These are phyloP conservation scores for Malacoraja senta DNA, from an alignment of 2,797 vertebrate species.

Conservation along the genomic window DNA sequence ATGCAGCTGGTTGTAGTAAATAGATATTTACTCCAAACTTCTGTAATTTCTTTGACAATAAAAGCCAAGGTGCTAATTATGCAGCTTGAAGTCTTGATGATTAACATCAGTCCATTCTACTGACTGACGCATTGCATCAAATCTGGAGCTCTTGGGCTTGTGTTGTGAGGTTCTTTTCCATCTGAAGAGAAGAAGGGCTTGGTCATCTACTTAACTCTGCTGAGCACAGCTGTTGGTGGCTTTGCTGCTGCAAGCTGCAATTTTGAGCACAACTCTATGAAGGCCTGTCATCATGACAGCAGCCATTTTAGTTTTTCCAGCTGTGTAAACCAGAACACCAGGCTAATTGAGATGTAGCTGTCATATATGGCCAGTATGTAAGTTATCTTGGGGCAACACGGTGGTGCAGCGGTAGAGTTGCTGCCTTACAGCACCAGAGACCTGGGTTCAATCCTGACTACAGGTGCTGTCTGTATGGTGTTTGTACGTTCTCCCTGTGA, in stretches of 20 bases:
- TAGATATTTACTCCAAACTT: constrained; percentile 26
- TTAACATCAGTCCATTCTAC: neutral
- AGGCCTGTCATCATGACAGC: constrained; percentile 34
- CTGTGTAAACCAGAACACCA: constrained; percentile 24
- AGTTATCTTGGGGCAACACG: neutral
- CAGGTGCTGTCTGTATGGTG: too few species aligned
- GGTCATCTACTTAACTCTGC: neutral
- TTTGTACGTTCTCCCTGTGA: too few species aligned
- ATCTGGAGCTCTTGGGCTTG: neutral
- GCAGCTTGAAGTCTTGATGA: neutral
- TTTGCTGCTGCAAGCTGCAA: constrained; percentile 28
- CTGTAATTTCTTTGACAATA: constrained; percentile 12
- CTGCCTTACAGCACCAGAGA: too few species aligned
- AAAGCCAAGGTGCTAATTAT: neutral
- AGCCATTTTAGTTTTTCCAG: constrained; percentile 19
- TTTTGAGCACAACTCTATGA: constrained; percentile 38
- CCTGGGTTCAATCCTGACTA: too few species aligned
- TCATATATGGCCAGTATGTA: constrained; percentile 33
- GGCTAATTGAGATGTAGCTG: constrained; percentile 39
- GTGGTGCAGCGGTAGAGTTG: too few species aligned
- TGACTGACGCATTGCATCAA: neutral
- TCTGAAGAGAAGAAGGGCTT: neutral
- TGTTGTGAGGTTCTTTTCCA: neutral
- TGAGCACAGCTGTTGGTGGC: neutral
- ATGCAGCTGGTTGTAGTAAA: neutral